Evolutionary conservation across 2,888 invertebrate genomes (phyloP).

Genomic region (Halictus quadricinctus): DNA sequence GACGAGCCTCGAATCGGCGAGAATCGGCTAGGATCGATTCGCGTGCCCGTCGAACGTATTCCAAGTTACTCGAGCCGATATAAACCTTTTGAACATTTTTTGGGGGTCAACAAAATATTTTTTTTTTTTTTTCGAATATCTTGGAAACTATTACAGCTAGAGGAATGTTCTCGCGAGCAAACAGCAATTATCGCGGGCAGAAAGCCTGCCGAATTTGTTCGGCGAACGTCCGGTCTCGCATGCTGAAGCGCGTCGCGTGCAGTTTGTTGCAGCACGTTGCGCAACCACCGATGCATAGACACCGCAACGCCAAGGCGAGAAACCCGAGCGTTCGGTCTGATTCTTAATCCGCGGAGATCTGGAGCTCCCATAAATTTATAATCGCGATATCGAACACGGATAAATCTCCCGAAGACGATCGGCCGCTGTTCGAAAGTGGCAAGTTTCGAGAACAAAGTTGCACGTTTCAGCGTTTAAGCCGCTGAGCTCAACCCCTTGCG

Average conservation of each 20-base stretch:
- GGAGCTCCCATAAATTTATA: not conserved
- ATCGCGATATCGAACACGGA: not conserved
- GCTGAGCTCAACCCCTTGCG: not conserved
- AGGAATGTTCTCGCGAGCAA: not conserved
- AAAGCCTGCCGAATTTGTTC: not conserved
- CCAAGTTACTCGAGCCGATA: not conserved
- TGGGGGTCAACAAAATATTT: too few relatives aligned
- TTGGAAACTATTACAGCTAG: too few relatives aligned
- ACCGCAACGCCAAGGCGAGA: not conserved
- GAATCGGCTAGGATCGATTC: not conserved
- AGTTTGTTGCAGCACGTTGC: not conserved
- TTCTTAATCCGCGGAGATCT: not conserved
- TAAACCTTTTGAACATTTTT: too few relatives aligned
- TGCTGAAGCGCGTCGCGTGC: not conserved
- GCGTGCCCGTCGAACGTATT: not conserved
- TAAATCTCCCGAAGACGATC: not conserved
- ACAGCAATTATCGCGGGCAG: not conserved
- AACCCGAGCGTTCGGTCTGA: not conserved
- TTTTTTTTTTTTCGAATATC: too few relatives aligned
- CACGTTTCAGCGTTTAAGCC: not conserved
- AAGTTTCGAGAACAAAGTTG: not conserved
- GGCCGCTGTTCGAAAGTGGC: not conserved
- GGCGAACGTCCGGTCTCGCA: not conserved
- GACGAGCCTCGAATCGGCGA: not conserved
- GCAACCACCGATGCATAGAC: not conserved